phyloP scores from a whole-genome alignment of 2,888 invertebrate species.

The Callimorpha dominula region DNA sequence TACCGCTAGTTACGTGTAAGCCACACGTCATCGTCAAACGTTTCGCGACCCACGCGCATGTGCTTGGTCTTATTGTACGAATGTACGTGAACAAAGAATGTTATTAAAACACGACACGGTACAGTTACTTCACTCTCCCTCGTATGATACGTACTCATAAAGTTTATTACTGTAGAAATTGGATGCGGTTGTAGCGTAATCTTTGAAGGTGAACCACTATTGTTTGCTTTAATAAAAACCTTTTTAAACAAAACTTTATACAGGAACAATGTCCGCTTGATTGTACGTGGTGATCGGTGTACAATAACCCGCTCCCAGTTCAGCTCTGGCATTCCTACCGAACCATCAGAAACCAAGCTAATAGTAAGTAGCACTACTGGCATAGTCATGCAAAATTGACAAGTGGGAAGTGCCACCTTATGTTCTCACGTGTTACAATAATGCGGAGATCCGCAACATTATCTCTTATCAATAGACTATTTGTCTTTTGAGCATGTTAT shows the following conservation, averaged over 20 bases:
- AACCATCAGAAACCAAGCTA: too few species aligned
- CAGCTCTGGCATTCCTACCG: too few species aligned
- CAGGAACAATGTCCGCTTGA: too few species aligned
- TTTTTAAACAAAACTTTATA: too few species aligned
- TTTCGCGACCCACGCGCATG: slow-evolving; percentile 6
- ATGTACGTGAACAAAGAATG: slow-evolving; percentile 37
- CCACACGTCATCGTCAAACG: slow-evolving; percentile 2
- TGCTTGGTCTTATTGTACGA: background rate
- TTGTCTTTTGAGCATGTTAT: background rate
- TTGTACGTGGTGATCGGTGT: too few species aligned
- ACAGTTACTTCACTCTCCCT: slow-evolving; percentile 45
- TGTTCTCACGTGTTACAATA: too few species aligned
- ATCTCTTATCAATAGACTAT: background rate
- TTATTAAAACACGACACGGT: slow-evolving; percentile 48
- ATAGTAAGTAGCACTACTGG: too few species aligned
- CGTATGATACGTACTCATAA: background rate
- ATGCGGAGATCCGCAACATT: background rate
- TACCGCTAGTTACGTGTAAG: background rate
- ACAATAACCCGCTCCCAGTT: too few species aligned
- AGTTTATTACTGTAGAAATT: slow-evolving; percentile 3
- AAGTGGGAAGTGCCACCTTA: too few species aligned
- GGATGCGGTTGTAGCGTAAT: background rate
- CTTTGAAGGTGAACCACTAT: background rate
- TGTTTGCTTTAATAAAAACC: background rate
- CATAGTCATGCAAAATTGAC: background rate